phyloP scores from a whole-genome alignment of 1,140 invertebrate species.

The Triops cancriformis region DNA sequence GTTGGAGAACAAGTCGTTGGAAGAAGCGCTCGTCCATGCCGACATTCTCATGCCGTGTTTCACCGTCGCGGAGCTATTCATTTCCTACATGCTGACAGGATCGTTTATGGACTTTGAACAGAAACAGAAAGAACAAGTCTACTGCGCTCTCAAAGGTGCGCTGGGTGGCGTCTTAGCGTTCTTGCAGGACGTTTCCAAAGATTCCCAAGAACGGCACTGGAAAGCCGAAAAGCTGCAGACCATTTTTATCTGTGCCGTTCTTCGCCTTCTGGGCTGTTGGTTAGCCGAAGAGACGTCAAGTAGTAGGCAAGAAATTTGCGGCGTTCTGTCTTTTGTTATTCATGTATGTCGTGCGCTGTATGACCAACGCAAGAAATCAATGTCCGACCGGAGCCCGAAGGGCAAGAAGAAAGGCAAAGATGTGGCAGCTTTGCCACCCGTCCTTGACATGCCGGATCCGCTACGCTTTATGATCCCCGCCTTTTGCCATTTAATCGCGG shows the following conservation, averaged over 20 bases:
- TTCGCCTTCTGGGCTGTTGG: conserved; percentile 76
- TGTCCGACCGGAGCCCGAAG: conserved; percentile 18
- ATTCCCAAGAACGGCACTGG: conserved; percentile 17
- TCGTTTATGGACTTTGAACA: conserved; percentile 67
- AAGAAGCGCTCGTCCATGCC: conserved; percentile 58
- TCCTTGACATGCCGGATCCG: conserved; percentile 51
- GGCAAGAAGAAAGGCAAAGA: conserved; percentile 26
- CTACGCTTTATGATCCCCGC: conserved; percentile 73
- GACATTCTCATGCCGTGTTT: conserved; percentile 70
- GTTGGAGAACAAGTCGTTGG: conserved; percentile 68
- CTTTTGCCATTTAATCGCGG: conserved; percentile 79
- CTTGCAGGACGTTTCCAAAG: conserved; percentile 27
- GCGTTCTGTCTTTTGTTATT: conserved; percentile 66
- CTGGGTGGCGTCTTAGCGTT: conserved; percentile 54
- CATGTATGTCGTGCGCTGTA: conserved; percentile 35
- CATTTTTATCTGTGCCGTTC: conserved; percentile 64
- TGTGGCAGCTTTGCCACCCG: conserved; percentile 45
- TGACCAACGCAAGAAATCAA: conserved; percentile 20
- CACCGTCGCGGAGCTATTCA: conserved; percentile 66
- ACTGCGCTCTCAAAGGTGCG: conserved; percentile 80
- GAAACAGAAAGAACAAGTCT: conserved; percentile 80
- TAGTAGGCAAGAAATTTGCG: conserved; percentile 70
- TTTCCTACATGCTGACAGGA: conserved; percentile 70
- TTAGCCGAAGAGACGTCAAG: conserved; percentile 84
- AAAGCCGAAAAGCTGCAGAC: conserved; percentile 17